phyloP scores from a whole-genome alignment of 2,113 vertebrate species.

The Oceanodroma tethys region DNA sequence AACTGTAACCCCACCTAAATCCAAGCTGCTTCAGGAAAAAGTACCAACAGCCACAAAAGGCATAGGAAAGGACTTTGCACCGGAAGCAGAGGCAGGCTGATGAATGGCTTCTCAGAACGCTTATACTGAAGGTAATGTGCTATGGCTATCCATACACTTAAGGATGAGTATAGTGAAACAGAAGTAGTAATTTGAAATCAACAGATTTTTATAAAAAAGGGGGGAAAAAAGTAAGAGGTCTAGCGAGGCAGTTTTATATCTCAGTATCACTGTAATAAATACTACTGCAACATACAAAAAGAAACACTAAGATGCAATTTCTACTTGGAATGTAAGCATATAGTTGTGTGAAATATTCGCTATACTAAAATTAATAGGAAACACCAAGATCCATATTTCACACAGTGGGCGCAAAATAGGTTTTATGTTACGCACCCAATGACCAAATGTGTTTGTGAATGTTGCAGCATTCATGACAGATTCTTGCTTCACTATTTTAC shows the following conservation, averaged over 20 bases:
- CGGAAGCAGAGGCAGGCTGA: neutral
- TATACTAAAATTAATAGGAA: neutral
- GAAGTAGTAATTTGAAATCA: neutral
- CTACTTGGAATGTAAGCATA: neutral
- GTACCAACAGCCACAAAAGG: neutral
- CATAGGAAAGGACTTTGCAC: neutral
- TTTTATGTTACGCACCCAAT: neutral
- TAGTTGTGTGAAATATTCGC: neutral
- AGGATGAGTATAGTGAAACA: neutral
- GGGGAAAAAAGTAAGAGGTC: accelerated
- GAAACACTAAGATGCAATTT: neutral
- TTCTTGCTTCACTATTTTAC: neutral
- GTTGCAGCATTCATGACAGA: neutral
- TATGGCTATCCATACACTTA: neutral
- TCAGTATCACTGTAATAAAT: neutral
- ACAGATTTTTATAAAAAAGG: neutral
- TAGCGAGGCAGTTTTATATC: neutral
- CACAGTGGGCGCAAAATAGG: neutral
- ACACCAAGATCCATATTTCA: neutral
- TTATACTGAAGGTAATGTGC: neutral
- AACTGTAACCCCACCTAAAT: neutral
- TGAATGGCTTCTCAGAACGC: neutral
- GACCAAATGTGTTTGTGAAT: neutral
- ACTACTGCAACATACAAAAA: neutral
- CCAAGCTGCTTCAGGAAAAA: neutral